Conservation (phyloP, 64 coral and sea anemone genomes). For the Montipora foliosa region DNA sequence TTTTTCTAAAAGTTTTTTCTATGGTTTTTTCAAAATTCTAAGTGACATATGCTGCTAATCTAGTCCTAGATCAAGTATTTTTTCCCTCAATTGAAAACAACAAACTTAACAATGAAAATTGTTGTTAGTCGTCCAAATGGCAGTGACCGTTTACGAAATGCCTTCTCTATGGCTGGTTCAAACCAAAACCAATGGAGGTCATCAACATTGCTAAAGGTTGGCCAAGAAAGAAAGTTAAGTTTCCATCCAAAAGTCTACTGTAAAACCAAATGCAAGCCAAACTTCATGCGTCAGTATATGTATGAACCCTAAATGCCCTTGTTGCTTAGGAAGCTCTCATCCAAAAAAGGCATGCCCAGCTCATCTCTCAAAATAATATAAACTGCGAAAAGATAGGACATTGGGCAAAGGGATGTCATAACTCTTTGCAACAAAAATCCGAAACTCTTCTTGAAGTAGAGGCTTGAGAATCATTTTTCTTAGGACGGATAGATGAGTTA, state of each 20-base stretch:
- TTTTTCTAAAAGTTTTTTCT: too few species aligned
- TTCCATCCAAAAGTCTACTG: too few species aligned
- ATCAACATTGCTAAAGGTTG: too few species aligned
- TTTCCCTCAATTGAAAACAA: not conserved
- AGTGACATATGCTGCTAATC: too few species aligned
- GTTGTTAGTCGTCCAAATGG: too few species aligned
- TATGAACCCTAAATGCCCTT: not conserved
- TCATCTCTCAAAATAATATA: not conserved
- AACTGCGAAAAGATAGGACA: not conserved
- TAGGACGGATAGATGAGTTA: not conserved
- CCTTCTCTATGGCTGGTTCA: not conserved
- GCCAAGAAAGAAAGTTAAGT: too few species aligned
- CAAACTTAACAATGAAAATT: not conserved
- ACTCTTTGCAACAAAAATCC: not conserved
- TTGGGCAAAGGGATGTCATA: not conserved
- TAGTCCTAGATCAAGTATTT: too few species aligned
- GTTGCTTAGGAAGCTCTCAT: not conserved
- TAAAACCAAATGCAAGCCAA: too few species aligned
- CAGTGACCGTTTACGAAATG: not conserved
- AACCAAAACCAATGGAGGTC: not conserved
- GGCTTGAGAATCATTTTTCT: not conserved
- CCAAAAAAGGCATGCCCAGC: conserved; percentile 22
- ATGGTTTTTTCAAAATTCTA: too few species aligned
- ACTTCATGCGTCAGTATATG: not conserved
- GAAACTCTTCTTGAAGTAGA: not conserved